Percentiles rank a stretch among this genome's conserved stretches.
These are phyloP conservation scores for Limnothrissa miodon DNA, from an alignment of 2,113 vertebrate genomes.

Conservation along the genomic window DNA sequence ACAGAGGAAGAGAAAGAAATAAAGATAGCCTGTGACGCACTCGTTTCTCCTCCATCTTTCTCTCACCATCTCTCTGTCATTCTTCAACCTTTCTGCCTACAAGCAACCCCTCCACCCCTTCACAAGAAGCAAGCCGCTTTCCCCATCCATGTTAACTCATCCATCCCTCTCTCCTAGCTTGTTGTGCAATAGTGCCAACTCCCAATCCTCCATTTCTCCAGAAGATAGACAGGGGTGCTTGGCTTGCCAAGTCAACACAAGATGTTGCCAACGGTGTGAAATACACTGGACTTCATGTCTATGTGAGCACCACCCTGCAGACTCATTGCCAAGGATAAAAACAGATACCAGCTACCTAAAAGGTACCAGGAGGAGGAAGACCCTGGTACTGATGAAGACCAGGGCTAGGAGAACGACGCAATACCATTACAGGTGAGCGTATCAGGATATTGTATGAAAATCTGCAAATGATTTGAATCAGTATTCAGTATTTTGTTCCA, in stretches of 20 bases:
- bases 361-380: background rate
- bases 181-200: constrained; percentile 10
- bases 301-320: background rate
- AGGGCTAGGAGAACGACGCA: background rate
- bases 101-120: background rate
- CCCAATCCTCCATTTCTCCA: background rate
- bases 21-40: constrained; percentile 26
- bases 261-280: background rate
- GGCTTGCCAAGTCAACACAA: background rate
- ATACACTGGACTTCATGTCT: background rate
- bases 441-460: background rate
- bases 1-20: constrained; percentile 29
- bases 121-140: background rate
- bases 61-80: background rate
- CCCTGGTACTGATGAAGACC: background rate
- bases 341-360: background rate
- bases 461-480: background rate
- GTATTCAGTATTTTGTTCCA: background rate
- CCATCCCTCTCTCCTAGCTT: constrained; percentile 4
- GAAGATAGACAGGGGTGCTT: background rate
- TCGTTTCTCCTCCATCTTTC: constrained; percentile 4
- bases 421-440: background rate
- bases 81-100: background rate
- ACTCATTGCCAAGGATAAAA: background rate
- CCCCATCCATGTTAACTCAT: background rate